Evolutionary conservation across 2,797 vertebrate species (phyloP).

Genomic region (Hydrolagus colliei): DNA sequence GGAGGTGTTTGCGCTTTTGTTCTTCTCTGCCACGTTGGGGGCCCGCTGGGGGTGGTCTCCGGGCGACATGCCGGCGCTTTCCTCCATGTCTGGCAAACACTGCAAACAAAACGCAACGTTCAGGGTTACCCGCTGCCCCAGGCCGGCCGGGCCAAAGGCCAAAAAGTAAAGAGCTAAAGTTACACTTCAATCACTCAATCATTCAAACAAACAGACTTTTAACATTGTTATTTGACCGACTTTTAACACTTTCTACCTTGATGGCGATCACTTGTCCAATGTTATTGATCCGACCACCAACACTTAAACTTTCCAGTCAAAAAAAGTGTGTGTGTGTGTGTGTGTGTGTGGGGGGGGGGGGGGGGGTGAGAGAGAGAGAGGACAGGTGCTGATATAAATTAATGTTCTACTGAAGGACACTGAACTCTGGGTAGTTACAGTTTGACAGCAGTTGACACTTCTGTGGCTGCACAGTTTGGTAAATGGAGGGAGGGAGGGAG

Average conservation of each 20-base stretch:
- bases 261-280: background rate
- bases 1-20: background rate
- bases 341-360: background rate
- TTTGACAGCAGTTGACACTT: background rate
- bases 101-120: background rate
- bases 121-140: too few relatives aligned
- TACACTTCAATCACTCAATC: background rate
- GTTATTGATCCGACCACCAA: background rate
- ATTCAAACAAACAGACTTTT: background rate
- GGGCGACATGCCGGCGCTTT: background rate
- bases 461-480: background rate
- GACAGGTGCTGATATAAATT: background rate
- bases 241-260: background rate
- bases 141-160: background rate
- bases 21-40: background rate
- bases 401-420: background rate
- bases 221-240: too few relatives aligned
- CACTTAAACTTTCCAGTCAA: background rate
- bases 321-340: background rate
- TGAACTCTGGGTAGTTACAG: background rate
- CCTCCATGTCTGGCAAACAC: background rate
- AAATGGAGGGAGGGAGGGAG: background rate
- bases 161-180: too few relatives aligned
- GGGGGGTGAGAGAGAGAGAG: background rate
- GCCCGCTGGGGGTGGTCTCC: background rate